phyloP scores from a whole-genome alignment of 2,888 invertebrate genomes.

The Hyles lineata region DNA sequence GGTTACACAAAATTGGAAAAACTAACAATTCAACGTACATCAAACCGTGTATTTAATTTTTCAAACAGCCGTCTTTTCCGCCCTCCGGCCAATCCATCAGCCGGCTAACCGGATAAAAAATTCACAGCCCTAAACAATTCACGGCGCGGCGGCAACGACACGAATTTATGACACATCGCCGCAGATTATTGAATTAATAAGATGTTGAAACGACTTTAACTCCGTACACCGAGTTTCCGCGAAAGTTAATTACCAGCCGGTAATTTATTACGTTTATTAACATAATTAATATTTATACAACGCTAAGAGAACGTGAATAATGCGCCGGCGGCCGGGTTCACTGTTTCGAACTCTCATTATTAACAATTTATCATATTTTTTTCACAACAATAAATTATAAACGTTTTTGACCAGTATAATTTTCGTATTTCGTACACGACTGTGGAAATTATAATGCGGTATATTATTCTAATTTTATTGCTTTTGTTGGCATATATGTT shows the following conservation, averaged over 20 bases:
- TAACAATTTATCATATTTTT: conserved; percentile 36
- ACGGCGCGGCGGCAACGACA: conserved; percentile 28
- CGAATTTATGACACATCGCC: conserved; percentile 33
- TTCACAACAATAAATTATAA: conserved; percentile 20
- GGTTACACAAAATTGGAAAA: no score
- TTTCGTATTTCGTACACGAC: conserved; percentile 20
- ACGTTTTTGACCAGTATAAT: conserved; percentile 19
- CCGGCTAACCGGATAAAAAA: conserved; percentile 14
- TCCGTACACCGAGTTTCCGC: conserved; percentile 33
- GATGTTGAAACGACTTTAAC: conserved; percentile 40
- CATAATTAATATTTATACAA: conserved; percentile 36
- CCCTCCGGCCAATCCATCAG: conserved; percentile 17
- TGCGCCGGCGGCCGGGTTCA: conserved; percentile 24
- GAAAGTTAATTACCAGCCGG: conserved; percentile 41
- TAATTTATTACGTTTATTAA: conserved; percentile 41
- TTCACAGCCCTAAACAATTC: conserved; percentile 24
- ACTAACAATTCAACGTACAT: no score
- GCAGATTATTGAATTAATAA: conserved; percentile 45
- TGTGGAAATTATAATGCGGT: conserved; percentile 10
- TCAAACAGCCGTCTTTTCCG: background rate
- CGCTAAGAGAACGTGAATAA: conserved; percentile 33
- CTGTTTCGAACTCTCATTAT: conserved; percentile 33
- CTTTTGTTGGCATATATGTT: conserved; percentile 5
- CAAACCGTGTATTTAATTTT: background rate
- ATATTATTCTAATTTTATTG: conserved; percentile 14